Evolutionary conservation across 2,888 invertebrate genomes (phyloP).

Genomic region (Acronicta alni): DNA sequence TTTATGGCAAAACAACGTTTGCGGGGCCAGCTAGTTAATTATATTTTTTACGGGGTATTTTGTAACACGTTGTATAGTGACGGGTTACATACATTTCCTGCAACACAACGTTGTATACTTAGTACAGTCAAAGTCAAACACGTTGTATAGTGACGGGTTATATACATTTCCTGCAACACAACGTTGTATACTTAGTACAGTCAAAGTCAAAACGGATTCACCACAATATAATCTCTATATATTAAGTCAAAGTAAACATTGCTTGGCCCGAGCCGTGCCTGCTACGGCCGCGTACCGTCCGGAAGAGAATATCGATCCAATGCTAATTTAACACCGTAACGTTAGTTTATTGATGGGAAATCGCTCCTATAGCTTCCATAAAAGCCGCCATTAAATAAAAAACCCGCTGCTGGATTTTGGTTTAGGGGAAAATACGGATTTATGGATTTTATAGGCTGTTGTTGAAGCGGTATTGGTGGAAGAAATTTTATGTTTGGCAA

Average conservation of each 20-base stretch:
- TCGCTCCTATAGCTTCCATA: conserved; percentile 62
- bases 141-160: too few species aligned
- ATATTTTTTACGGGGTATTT: too few species aligned
- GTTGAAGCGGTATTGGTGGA: neutral
- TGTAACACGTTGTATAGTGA: too few species aligned
- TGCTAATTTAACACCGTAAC: conserved; percentile 76
- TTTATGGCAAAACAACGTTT: too few species aligned
- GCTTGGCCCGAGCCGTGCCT: conserved; percentile 61
- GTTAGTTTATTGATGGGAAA: conserved; percentile 73
- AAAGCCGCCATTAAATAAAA: conserved; percentile 56
- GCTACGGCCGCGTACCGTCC: conserved; percentile 68
- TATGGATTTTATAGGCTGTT: conserved; percentile 28
- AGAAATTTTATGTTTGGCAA: neutral
- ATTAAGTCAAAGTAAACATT: conserved; percentile 46
- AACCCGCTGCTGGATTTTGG: conserved; percentile 37
- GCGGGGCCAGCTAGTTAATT: too few species aligned
- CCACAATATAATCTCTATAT: conserved; percentile 30
- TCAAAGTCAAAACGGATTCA: conserved; percentile 6
- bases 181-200: neutral
- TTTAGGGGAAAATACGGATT: conserved; percentile 35
- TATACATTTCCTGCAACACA: too few species aligned
- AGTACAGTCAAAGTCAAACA: conserved; percentile 8
- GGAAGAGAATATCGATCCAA: conserved; percentile 80
- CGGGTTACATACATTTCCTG: too few species aligned
- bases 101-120: neutral